A percentile compares a stretch with the other conserved stretches of the same genome.
Conservation (phyloP, 2,888 invertebrate species). For the Drosophila cognata region DNA sequence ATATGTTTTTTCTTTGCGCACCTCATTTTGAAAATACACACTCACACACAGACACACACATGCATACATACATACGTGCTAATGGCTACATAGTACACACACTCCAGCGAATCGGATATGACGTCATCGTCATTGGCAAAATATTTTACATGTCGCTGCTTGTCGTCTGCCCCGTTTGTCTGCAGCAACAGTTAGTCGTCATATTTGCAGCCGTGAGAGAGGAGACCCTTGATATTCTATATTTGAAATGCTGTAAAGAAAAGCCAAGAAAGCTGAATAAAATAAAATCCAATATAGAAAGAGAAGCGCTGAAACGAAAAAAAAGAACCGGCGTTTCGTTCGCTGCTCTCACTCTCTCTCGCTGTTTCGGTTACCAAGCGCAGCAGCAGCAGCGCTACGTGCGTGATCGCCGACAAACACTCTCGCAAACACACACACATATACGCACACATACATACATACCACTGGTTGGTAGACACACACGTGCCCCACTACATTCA, state of each 20-base stretch:
- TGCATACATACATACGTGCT: constrained; percentile 44
- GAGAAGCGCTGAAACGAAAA: constrained; percentile 29
- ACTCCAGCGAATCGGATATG: constrained; percentile 71
- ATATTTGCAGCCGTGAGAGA: constrained; percentile 44
- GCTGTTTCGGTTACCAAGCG: constrained; percentile 70
- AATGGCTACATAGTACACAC: constrained; percentile 60
- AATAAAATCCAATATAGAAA: constrained; percentile 36
- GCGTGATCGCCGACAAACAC: constrained; percentile 65
- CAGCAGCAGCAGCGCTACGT: constrained; percentile 58
- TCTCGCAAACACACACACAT: constrained; percentile 56
- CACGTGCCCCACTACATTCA: constrained; percentile 84
- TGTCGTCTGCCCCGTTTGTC: constrained; percentile 7
- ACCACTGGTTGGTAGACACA: constrained; percentile 61
- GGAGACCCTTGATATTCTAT: constrained; percentile 83
- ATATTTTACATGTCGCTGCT: constrained; percentile 29
- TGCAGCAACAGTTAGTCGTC: constrained; percentile 58
- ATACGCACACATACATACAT: constrained; percentile 49
- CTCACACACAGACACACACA: neutral
- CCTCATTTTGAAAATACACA: constrained; percentile 33
- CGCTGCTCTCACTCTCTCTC: constrained; percentile 36
- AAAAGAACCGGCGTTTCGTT: constrained; percentile 77
- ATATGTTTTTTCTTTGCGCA: constrained; percentile 57
- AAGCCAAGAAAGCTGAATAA: constrained; percentile 50
- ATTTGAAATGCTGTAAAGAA: constrained; percentile 80
- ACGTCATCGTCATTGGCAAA: constrained; percentile 74